A percentile compares a stretch with the other conserved stretches of the same genome.
Conservation (phyloP, 2,113 vertebrate species). For the Sorex araneus region DNA sequence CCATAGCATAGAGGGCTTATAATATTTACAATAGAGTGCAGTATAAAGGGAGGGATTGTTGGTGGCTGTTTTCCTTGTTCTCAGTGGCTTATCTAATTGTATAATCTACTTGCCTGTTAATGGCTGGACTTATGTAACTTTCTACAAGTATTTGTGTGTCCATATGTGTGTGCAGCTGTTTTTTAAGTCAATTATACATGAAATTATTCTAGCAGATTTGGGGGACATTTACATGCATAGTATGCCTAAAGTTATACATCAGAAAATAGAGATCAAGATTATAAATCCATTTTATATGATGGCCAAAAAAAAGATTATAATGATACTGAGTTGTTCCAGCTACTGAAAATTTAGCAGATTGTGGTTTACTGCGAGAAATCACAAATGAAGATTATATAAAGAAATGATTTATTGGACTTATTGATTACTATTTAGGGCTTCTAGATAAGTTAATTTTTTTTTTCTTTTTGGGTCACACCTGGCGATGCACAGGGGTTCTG, state of each 20-base stretch:
- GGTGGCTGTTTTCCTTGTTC: constrained; percentile 58
- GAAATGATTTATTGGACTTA: neutral
- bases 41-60: neutral
- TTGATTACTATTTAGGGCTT: constrained; percentile 55
- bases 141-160: constrained; percentile 10
- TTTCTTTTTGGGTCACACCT: too few species aligned
- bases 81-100: constrained; percentile 46
- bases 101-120: constrained; percentile 61
- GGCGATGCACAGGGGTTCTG: too few species aligned
- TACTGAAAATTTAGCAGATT: constrained; percentile 50
- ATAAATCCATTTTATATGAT: constrained; percentile 33
- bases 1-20: constrained; percentile 52
- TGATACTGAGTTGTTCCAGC: constrained; percentile 7
- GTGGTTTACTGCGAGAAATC: neutral
- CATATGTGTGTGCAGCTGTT: neutral
- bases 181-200: constrained; percentile 46
- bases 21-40: constrained; percentile 65
- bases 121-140: constrained; percentile 11
- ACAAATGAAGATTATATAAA: constrained; percentile 36
- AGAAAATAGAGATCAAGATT: constrained; percentile 41
- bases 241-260: constrained; percentile 1
- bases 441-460: constrained; percentile 61
- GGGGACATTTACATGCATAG: constrained; percentile 13
- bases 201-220: constrained; percentile 43
- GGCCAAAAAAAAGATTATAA: constrained; percentile 32